phyloP scores from a whole-genome alignment of 1,140 invertebrate genomes.

The Atta cephalotes region DNA sequence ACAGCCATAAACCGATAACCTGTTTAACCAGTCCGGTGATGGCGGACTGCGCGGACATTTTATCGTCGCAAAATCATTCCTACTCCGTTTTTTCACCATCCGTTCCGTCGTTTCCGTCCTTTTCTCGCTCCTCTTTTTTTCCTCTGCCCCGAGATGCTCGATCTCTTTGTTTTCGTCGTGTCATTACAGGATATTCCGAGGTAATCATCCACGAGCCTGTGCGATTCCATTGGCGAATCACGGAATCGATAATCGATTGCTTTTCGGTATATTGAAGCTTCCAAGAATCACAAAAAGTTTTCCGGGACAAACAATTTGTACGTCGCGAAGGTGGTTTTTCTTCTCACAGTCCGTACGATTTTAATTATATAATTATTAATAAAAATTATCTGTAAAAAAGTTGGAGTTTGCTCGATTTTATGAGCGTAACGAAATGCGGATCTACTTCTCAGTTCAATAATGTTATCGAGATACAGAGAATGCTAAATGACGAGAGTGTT shows the following conservation, averaged over 20 bases:
- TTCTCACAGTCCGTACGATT: not conserved
- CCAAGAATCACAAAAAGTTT: not conserved
- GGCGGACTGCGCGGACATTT: conserved; percentile 69
- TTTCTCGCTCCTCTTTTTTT: not conserved
- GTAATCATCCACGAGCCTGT: not conserved
- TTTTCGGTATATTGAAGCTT: not conserved
- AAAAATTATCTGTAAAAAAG: not conserved
- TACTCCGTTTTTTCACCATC: conserved; percentile 74
- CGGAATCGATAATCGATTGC: not conserved
- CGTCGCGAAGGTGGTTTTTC: not conserved
- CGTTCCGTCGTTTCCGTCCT: conserved; percentile 25
- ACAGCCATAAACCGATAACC: conserved; percentile 84
- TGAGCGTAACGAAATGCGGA: not conserved
- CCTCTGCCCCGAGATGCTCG: not conserved
- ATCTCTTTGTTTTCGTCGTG: not conserved
- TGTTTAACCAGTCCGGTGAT: conserved; percentile 83
- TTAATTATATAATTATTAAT: conserved; percentile 1
- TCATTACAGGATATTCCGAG: not conserved
- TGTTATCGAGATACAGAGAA: no score
- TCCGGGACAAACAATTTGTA: not conserved
- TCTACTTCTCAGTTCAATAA: no score
- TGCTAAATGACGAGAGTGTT: no score
- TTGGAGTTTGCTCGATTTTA: not conserved
- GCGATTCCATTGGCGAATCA: not conserved
- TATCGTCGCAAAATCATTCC: conserved; percentile 80